Evolutionary conservation across 2,797 vertebrate genomes (phyloP).

Genomic region (Pipistrellus kuhlii): DNA sequence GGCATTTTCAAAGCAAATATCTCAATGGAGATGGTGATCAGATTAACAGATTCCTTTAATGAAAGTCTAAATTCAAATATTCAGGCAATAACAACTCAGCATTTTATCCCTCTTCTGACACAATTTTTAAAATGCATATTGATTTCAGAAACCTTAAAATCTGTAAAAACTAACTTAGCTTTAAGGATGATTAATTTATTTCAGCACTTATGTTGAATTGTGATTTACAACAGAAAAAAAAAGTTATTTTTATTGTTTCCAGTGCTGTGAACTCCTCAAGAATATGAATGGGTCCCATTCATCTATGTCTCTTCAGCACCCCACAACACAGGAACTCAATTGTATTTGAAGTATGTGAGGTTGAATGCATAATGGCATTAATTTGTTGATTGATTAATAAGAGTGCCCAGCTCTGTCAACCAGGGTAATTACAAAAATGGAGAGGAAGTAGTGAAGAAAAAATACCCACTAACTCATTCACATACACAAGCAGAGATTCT

Average conservation of each 20-base stretch:
- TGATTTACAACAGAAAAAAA: conserved; percentile 41
- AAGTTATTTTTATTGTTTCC: conserved; percentile 40
- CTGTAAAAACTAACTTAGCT: not conserved
- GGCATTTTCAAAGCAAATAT: conserved; percentile 22
- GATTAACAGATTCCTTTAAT: not conserved
- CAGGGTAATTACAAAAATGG: not conserved
- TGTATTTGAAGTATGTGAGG: conserved; percentile 29
- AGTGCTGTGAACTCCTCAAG: conserved; percentile 34
- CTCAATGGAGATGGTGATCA: not conserved
- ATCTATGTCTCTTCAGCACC: not conserved
- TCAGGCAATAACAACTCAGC: not conserved
- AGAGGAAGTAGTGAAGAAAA: not conserved
- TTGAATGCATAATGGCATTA: conserved; percentile 5
- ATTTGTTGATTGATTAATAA: conserved; percentile 16
- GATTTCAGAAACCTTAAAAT: conserved; percentile 51
- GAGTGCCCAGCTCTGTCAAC: not conserved
- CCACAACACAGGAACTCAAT: not conserved
- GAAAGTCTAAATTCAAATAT: conserved; percentile 41
- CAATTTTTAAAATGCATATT: conserved; percentile 23
- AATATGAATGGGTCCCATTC: not conserved
- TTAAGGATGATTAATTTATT: conserved; percentile 55
- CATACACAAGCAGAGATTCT: not conserved
- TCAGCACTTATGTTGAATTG: conserved; percentile 18
- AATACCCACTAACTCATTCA: not conserved
- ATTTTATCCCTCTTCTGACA: conserved; percentile 35